Evolutionary conservation across 1,140 invertebrate species (phyloP).

Genomic region (Drosophila gunungcola): DNA sequence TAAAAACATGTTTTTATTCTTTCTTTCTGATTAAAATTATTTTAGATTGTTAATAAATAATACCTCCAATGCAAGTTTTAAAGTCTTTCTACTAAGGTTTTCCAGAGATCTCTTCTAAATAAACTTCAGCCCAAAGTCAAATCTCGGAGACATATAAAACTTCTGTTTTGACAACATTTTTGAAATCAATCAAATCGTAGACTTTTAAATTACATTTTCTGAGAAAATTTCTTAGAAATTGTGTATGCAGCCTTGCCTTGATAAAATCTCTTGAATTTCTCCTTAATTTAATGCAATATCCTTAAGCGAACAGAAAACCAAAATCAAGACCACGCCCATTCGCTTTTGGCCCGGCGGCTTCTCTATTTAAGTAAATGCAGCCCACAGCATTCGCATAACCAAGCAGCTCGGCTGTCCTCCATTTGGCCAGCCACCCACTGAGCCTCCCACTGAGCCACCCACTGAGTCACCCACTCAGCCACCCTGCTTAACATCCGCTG

Average conservation of each 20-base stretch:
- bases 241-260: not conserved
- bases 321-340: slow-evolving; percentile 25
- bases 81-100: too few relatives aligned
- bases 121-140: too few relatives aligned
- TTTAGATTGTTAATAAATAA: too few relatives aligned
- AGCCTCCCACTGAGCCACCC: not conserved
- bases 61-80: too few relatives aligned
- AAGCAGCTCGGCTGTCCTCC: slow-evolving; percentile 15
- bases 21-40: too few relatives aligned
- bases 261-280: not conserved
- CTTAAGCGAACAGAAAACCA: slow-evolving; percentile 18
- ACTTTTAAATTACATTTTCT: too few relatives aligned
- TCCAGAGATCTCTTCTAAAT: too few relatives aligned
- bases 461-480: slow-evolving; percentile 8
- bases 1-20: too few relatives aligned
- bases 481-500: slow-evolving; percentile 40
- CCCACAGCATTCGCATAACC: slow-evolving; percentile 64
- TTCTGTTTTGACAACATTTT: too few relatives aligned
- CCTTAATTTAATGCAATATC: slow-evolving; percentile 10
- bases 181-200: too few relatives aligned
- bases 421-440: not conserved
- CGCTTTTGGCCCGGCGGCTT: slow-evolving; percentile 27
- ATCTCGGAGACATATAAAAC: too few relatives aligned
- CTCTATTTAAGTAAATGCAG: slow-evolving; percentile 49
- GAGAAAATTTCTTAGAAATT: not conserved